Evolutionary conservation across 1,140 invertebrate species (phyloP).

Genomic region (Agraylea sexmaculata): DNA sequence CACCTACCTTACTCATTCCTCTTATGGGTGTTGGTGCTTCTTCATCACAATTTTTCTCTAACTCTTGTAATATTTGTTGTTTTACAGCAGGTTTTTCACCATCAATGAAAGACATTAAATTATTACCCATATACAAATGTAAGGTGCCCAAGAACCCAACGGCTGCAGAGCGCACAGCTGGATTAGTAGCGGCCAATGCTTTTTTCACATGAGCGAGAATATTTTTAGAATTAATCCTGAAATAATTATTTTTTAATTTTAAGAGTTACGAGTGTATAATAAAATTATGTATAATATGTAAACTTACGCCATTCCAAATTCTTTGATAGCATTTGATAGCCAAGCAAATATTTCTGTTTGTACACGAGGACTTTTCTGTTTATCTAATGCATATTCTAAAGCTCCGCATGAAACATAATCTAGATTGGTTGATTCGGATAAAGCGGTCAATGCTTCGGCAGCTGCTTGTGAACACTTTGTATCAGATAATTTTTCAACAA

Average conservation of each 20-base stretch:
- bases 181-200: constrained; percentile 72
- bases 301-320: constrained; percentile 60
- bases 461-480: constrained; percentile 62
- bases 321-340: constrained; percentile 63
- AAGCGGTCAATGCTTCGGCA: constrained; percentile 57
- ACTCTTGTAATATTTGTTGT: constrained; percentile 77
- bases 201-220: constrained; percentile 75
- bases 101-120: constrained; percentile 69
- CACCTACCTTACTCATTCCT: constrained; percentile 28
- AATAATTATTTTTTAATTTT: constrained; percentile 23
- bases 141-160: constrained; percentile 56
- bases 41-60: constrained; percentile 67
- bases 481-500: constrained; percentile 78
- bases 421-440: constrained; percentile 66
- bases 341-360: constrained; percentile 75
- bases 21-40: constrained; percentile 58
- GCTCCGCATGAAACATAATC: constrained; percentile 63
- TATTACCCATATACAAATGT: constrained; percentile 70
- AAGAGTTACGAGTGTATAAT: background rate
- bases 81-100: constrained; percentile 74
- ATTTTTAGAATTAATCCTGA: constrained; percentile 63
- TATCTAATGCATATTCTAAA: constrained; percentile 59
- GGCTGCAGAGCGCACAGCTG: constrained; percentile 62
- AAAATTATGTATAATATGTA: background rate
- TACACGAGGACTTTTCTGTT: constrained; percentile 84